These are phyloP conservation scores for Drosophila nigromelanica DNA, from an alignment of 1,140 invertebrate genomes.

Conservation along the genomic window DNA sequence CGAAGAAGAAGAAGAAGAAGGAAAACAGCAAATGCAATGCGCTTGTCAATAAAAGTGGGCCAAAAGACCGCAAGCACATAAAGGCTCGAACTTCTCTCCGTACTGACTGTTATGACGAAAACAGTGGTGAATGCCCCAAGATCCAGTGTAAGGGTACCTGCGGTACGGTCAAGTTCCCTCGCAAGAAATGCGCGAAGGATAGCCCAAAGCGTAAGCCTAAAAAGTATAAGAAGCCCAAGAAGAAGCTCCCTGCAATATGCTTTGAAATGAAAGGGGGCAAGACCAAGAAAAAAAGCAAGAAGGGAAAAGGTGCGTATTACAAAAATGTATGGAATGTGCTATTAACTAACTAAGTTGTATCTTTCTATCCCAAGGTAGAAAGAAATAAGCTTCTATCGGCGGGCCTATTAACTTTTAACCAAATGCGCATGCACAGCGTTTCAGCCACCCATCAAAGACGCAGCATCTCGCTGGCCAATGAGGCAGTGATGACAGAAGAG, in stretches of 20 bases:
- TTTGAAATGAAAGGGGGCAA: background rate
- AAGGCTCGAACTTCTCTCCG: slow-evolving; percentile 42
- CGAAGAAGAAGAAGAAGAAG: background rate
- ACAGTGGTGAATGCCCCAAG: slow-evolving; percentile 25
- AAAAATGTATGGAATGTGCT: background rate
- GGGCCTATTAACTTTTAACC: background rate
- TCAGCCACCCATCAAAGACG: background rate
- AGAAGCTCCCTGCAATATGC: slow-evolving; percentile 23
- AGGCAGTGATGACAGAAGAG: background rate
- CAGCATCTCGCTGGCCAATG: background rate
- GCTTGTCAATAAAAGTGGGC: background rate
- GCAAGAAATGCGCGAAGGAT: slow-evolving; percentile 55
- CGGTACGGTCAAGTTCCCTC: slow-evolving; percentile 29
- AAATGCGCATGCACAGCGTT: slow-evolving; percentile 8
- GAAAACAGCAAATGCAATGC: slow-evolving; percentile 38
- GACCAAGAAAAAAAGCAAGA: slow-evolving; percentile 9
- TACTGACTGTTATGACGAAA: slow-evolving; percentile 51
- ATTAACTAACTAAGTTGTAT: background rate
- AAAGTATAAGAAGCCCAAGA: slow-evolving; percentile 13
- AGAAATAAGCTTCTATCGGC: slow-evolving; percentile 35
- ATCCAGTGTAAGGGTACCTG: slow-evolving; percentile 24
- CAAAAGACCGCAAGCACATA: slow-evolving; percentile 36
- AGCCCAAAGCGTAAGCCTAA: background rate
- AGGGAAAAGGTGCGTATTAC: slow-evolving; percentile 23
- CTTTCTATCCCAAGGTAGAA: slow-evolving; percentile 46